Conservation (phyloP, 2,888 invertebrate species). For the Archaeoteleia sp. region DNA sequence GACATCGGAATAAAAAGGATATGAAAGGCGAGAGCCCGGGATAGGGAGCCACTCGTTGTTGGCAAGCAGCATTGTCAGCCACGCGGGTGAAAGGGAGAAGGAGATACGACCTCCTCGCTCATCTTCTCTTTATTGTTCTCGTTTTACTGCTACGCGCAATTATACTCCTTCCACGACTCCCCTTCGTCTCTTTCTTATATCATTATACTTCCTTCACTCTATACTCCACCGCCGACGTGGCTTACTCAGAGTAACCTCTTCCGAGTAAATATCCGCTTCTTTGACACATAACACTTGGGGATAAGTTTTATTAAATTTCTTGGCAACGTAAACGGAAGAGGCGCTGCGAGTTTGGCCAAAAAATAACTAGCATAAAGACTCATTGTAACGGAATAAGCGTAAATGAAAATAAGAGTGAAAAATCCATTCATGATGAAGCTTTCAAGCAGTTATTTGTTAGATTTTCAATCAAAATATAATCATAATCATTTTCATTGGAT, state of each 20-base stretch:
- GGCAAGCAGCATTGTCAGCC: conserved; percentile 48
- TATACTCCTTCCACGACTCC: conserved; percentile 46
- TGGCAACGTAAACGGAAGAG: conserved; percentile 24
- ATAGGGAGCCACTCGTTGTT: conserved; percentile 46
- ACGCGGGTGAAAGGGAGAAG: conserved; percentile 10
- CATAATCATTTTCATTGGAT: no score
- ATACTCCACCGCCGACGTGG: conserved; percentile 28
- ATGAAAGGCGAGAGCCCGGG: conserved; percentile 48
- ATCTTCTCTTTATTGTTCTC: conserved; percentile 49
- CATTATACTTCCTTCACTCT: conserved; percentile 33
- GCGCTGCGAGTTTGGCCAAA: conserved; percentile 20
- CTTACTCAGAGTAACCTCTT: conserved; percentile 41
- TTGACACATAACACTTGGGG: conserved; percentile 44
- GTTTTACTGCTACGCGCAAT: conserved; percentile 52
- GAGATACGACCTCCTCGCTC: conserved; percentile 37
- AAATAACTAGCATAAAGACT: conserved; percentile 25
- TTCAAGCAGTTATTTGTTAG: conserved; percentile 20
- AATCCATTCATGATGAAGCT: conserved; percentile 4
- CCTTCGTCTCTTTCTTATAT: conserved; percentile 45
- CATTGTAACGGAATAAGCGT: conserved; percentile 20
- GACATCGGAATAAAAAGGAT: conserved; percentile 69
- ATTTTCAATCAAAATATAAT: no score
- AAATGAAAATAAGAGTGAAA: conserved; percentile 18
- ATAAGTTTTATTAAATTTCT: conserved; percentile 52
- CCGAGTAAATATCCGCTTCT: conserved; percentile 52